A percentile compares a stretch with the other conserved stretches of the same genome.
Conservation (phyloP, 2,113 vertebrate genomes). For the pig (Sus scrofa) region T2T-Sscrofa CM000826.6:96086501-96087000, state of each 20-base stretch:
- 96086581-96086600: neutral
- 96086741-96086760: neutral
- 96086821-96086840: too few species aligned
- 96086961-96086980: too few species aligned
- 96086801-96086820: too few species aligned
- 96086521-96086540: neutral
- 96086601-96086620: neutral
- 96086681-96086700: conserved; percentile 2
- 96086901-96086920: too few species aligned
- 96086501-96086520: neutral
- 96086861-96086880: too few species aligned
- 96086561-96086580: neutral
- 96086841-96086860: too few species aligned
- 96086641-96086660: neutral
- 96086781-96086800: too few species aligned
- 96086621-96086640: neutral
- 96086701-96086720: neutral
- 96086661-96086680: neutral
- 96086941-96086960: too few species aligned
- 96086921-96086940: too few species aligned
- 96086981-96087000: too few species aligned
- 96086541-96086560: conserved; percentile 16
- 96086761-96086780: neutral
- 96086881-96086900: too few species aligned
- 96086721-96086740: neutral